Base-by-base conservation (phyloP, 2,113 vertebrate species). In the Pygoscelis adeliae region DNA sequence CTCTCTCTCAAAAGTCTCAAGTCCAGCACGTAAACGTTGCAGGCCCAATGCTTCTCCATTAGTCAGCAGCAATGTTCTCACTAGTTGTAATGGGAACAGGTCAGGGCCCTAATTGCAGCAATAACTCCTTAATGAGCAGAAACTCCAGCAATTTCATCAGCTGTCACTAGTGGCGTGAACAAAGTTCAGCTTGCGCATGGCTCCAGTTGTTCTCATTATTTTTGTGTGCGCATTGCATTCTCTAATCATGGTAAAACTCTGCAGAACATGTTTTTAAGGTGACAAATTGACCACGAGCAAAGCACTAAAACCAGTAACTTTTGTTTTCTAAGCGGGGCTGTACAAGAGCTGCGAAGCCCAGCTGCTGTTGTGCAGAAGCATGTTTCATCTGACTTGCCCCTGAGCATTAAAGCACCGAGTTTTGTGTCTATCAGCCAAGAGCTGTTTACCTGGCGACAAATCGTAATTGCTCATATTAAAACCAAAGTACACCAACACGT, bases 81-180 rank as follows among this genome's bases (percentile, higher is more conserved):
- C 32, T 14, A 5, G 34, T 19, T 47, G 13, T 38, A 30, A 59
- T 36, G 61, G 52, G 65, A 85, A 65, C n/a, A 72, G 92, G 70
- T 90, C 90, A 72, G 61, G 56, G 47, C 36, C 23, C 32, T 89
- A 87, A 84, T 87, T 87, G 89, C 72, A 82, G 73, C 46, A 40
- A 9, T 16, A 42, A 46, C 47, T 96, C 87, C 77, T 89, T 93
- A 92, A 96, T 63, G 94, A 94, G 91, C 89, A 84, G 77, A 66
- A 95, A 34, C 69, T 49, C n/a, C 38, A 73, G 47, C 59, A 55
- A 22, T 69, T 76, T 87, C 52, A 44, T 93, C 73, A 71, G 63
- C 94, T 91, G 83, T 71, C 63, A 34, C 55, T 72, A 5, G 40
- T 80, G 62, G 29, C 14, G 11, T 6, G 67, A 67, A 23, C 69